These are phyloP conservation scores for Scomber colias DNA, from an alignment of 2,113 vertebrate species.

Conservation along the genomic window DNA sequence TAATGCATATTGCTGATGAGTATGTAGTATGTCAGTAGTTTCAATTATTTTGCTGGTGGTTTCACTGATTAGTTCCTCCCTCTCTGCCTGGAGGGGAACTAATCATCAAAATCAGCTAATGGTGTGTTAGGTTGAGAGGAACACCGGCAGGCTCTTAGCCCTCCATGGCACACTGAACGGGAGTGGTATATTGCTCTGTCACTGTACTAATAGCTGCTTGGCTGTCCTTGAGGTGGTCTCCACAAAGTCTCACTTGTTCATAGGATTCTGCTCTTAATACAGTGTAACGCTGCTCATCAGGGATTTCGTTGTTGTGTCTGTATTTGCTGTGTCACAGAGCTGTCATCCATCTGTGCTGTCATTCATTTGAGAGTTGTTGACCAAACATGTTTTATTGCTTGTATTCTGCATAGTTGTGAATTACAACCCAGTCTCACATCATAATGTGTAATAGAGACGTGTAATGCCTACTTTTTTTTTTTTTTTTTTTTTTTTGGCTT, in stretches of 20 bases:
- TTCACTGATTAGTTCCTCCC: background rate
- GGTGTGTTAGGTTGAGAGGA: background rate
- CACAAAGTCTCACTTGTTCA: background rate
- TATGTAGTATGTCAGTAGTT: background rate
- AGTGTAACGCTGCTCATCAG: background rate
- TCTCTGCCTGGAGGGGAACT: background rate
- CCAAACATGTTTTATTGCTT: background rate
- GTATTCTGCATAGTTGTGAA: background rate
- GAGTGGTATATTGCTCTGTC: background rate
- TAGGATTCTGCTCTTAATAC: background rate
- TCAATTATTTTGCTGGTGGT: background rate
- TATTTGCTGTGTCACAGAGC: background rate
- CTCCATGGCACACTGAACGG: background rate
- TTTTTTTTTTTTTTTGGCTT: too few relatives aligned
- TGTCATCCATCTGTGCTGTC: background rate
- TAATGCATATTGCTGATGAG: background rate
- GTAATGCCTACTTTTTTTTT: too few relatives aligned
- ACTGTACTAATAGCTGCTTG: background rate
- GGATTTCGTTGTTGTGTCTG: background rate
- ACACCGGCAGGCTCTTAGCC: background rate
- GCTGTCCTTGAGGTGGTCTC: background rate
- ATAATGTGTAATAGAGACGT: too few relatives aligned
- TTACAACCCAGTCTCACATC: background rate
- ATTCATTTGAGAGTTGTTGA: background rate
- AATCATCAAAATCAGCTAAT: constrained; percentile 9